Evolutionary conservation across 2,113 vertebrate species (phyloP).

Genomic region (Progne subis): DNA sequence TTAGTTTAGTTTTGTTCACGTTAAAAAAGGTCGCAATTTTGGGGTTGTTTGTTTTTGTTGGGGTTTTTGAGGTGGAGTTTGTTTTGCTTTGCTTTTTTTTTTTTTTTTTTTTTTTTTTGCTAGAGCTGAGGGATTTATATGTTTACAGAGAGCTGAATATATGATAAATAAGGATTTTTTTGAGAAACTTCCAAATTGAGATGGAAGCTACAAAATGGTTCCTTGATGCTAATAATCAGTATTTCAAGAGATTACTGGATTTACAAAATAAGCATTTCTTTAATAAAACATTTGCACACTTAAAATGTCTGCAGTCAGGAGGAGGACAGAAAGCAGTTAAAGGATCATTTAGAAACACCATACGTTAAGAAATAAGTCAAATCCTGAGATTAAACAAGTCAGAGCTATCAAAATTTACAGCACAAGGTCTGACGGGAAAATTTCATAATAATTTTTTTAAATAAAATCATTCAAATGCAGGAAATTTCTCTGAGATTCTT

Average conservation of each 20-base stretch:
- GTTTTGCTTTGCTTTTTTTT: not conserved
- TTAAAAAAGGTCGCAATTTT: not conserved
- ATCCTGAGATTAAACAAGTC: not conserved
- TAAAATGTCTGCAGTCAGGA: not conserved
- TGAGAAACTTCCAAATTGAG: not conserved
- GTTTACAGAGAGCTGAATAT: not conserved
- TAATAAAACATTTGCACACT: not conserved
- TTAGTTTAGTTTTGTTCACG: not conserved
- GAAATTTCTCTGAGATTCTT: not conserved
- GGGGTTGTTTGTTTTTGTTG: not conserved
- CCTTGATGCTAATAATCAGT: not conserved
- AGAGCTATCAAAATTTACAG: not conserved
- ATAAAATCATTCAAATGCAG: not conserved
- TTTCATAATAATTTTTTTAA: rapidly evolving
- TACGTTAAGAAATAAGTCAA: not conserved
- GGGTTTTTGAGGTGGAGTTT: too few relatives aligned
- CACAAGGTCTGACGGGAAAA: not conserved
- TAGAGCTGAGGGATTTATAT: not conserved
- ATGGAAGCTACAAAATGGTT: not conserved
- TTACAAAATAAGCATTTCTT: not conserved
- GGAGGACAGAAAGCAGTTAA: not conserved
- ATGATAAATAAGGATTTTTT: not conserved
- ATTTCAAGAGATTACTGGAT: not conserved
- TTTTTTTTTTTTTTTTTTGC: not conserved
- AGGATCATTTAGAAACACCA: not conserved